phyloP scores from a whole-genome alignment of 2,888 invertebrate species.

The Drosophila prolongata region DNA sequence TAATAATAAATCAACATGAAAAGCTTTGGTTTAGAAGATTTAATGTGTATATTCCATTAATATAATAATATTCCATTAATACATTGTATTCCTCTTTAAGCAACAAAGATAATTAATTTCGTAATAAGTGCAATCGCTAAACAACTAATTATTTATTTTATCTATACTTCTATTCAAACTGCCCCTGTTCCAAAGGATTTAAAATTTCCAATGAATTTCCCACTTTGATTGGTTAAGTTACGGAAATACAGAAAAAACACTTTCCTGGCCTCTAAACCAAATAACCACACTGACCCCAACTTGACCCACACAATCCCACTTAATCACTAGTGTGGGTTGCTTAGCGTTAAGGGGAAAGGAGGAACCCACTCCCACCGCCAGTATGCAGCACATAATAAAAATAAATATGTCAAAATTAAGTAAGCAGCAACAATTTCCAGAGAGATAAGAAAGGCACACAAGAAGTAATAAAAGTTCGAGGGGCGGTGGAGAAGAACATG shows the following conservation, averaged over 20 bases:
- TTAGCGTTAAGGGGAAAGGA: neutral
- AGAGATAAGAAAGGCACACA: slow-evolving; percentile 46
- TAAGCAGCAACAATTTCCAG: slow-evolving; percentile 63
- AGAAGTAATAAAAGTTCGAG: slow-evolving; percentile 26
- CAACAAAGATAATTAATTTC: too few species aligned
- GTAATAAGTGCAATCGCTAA: too few species aligned
- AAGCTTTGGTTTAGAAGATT: too few species aligned
- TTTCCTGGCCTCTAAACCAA: slow-evolving; percentile 9
- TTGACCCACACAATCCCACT: slow-evolving; percentile 30
- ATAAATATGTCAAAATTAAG: slow-evolving; percentile 80
- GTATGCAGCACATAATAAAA: slow-evolving; percentile 56
- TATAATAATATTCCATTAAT: too few species aligned
- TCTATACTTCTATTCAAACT: too few species aligned
- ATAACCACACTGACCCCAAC: slow-evolving; percentile 17
- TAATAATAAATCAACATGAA: too few species aligned
- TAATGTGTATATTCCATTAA: too few species aligned
- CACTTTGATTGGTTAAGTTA: neutral
- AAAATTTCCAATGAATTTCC: slow-evolving; percentile 1
- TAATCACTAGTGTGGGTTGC: slow-evolving; percentile 6
- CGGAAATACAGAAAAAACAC: slow-evolving; percentile 2
- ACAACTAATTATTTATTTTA: too few species aligned
- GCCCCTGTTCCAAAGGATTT: neutral
- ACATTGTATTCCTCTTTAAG: too few species aligned
- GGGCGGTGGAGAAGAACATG: slow-evolving; percentile 16
- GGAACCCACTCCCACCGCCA: slow-evolving; percentile 38